Base-by-base conservation (phyloP, 2,888 invertebrate species). In the Cephus nigrinus region DNA sequence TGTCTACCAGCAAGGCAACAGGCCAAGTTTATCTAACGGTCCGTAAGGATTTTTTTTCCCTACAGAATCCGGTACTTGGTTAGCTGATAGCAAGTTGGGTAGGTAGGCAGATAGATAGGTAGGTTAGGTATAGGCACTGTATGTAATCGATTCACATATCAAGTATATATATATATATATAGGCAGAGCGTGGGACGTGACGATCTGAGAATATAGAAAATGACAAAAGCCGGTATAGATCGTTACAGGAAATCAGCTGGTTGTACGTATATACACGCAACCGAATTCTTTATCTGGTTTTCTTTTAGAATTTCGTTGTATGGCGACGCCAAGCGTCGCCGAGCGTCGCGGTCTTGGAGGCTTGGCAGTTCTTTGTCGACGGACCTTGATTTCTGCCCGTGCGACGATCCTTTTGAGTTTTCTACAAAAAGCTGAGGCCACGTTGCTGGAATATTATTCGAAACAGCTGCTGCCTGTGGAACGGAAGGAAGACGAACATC, bases 311-410 rank as follows among this genome's bases (percentile, higher is more conserved):
- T 23, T 55, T 55, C 9, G 55, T 55, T 55, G 55, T 23, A 55
- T 55, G 23, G 23, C 23, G 80, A 83, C 80, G 84, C 84, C 82
- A 80, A 80, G 86, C 79, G 80, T 79, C 80, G 76, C 74, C 78
- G 30, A 55, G 75, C 71, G 80, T 55, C 55, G 55, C 55, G 23
- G 55, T 23, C 23, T 55, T 9, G 23, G 23, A 76, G 68, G 74
- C 76, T 78, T 76, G 82, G 76, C 78, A 79, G 69, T 32, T 79
- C 82, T 86, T 86, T 87, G 87, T 87, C 85, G 82, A 9, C 55
- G 9, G 23, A 23, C 55, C 55, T 55, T 55, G 55, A 55, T 55
- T 55, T 55, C 55, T 23, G 55, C 23, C 55, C 55, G 23, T 55
- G 55, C 32, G 31, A 12, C 31, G 71, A 71, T 77, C 82, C 80